These are phyloP conservation scores for Calephelis perditalis DNA, from an alignment of 2,888 invertebrate genomes.

Conservation along the genomic window DNA sequence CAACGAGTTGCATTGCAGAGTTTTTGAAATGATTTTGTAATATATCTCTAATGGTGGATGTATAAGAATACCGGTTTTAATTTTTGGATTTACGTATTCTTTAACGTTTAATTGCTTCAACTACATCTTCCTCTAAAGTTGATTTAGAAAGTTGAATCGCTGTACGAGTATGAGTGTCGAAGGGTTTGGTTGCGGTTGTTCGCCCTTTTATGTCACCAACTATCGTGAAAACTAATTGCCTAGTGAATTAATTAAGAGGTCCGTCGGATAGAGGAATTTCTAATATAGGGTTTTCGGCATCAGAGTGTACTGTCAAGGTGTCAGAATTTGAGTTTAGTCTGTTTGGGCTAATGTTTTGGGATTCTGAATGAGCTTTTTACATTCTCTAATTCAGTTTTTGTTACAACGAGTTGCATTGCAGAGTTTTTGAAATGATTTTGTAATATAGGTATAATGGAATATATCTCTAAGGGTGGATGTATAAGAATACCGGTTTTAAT, in stretches of 20 bases:
- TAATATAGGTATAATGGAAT: too few relatives aligned
- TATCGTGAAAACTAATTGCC: conserved; percentile 25
- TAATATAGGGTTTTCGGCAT: not conserved
- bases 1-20: conserved; percentile 29
- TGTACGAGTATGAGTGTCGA: conserved; percentile 26
- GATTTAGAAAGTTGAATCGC: conserved; percentile 28
- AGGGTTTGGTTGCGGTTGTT: conserved; percentile 29
- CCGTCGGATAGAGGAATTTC: conserved; percentile 25
- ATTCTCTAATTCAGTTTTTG: conserved; percentile 31
- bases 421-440: conserved; percentile 31
- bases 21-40: conserved; percentile 30
- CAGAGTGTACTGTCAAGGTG: not conserved
- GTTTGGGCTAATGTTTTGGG: too few relatives aligned
- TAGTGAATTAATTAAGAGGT: conserved; percentile 21
- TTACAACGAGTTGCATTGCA: conserved; percentile 29
- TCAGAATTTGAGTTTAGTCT: too few relatives aligned
- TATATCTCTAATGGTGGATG: conserved; percentile 25
- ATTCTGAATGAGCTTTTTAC: conserved; percentile 17
- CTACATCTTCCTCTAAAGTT: conserved; percentile 29
- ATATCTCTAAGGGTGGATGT: conserved; percentile 23
- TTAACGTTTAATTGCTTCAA: conserved; percentile 31
- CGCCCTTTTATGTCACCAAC: conserved; percentile 29
- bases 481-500: conserved; percentile 31
- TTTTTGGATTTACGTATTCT: conserved; percentile 33
- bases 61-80: conserved; percentile 31